Evolutionary conservation across 2,888 invertebrate genomes (phyloP).

Genomic region (Sericinus montela): DNA sequence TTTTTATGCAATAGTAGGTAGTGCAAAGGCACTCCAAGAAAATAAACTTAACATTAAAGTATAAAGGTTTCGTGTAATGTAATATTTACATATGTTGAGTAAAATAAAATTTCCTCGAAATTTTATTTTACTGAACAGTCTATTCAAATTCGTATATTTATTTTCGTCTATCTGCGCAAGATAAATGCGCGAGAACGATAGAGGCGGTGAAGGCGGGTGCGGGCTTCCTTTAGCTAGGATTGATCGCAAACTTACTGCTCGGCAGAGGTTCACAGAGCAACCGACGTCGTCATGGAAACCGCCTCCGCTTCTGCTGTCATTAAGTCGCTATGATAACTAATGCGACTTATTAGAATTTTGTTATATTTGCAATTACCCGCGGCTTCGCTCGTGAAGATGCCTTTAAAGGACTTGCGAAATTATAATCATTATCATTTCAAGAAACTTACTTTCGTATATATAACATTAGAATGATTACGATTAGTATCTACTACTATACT

Average conservation of each 20-base stretch:
- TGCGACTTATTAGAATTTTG: slow-evolving; percentile 32
- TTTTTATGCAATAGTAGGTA: no score
- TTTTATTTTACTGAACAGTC: neutral
- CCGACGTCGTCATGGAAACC: slow-evolving; percentile 66
- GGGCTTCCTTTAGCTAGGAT: slow-evolving; percentile 56
- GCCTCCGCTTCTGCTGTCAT: slow-evolving; percentile 56
- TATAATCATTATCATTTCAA: no score
- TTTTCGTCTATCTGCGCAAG: slow-evolving; percentile 31
- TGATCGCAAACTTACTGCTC: slow-evolving; percentile 51
- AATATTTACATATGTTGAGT: no score
- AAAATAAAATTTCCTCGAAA: slow-evolving; percentile 12
- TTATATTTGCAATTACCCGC: slow-evolving; percentile 20
- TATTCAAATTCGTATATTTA: slow-evolving; percentile 8
- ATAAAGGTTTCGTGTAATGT: no score
- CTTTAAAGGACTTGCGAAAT: no score
- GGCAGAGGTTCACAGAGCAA: slow-evolving; percentile 47
- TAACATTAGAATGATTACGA: no score
- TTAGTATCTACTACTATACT: no score
- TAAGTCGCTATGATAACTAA: slow-evolving; percentile 45
- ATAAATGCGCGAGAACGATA: slow-evolving; percentile 34
- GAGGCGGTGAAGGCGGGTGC: slow-evolving; percentile 33
- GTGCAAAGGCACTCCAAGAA: no score
- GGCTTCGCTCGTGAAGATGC: no score
- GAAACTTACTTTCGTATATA: no score
- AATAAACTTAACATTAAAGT: no score